Evolutionary conservation across 1,140 invertebrate genomes (phyloP).

Genomic region (Acyrthosiphon pisum): DNA sequence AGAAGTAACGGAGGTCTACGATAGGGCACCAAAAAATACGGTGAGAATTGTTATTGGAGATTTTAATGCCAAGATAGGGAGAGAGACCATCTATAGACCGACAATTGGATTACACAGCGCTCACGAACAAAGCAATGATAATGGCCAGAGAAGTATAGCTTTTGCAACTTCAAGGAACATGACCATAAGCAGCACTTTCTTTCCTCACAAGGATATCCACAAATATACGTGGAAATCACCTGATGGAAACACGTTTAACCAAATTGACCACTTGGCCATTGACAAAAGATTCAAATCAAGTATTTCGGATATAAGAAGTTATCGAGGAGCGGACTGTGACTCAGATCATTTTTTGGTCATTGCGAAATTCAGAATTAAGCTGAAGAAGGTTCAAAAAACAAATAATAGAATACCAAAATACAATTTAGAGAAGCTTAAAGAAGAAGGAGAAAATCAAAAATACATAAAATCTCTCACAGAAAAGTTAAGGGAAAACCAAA

Average conservation of each 20-base stretch:
- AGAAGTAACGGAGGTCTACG: neutral
- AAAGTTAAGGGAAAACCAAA: no score
- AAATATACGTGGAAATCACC: slow-evolving; percentile 24
- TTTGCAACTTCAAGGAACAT: slow-evolving; percentile 23
- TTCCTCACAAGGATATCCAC: neutral
- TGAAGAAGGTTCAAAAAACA: no score
- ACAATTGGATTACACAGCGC: slow-evolving; percentile 6
- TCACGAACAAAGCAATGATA: neutral
- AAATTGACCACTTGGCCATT: slow-evolving; percentile 19
- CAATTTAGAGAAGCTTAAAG: no score
- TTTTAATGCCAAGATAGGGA: neutral
- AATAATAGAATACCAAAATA: no score
- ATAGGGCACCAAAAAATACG: neutral
- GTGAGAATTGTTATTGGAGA: neutral
- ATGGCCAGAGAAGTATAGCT: neutral
- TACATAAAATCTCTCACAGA: no score
- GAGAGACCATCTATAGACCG: neutral
- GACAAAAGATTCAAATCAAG: slow-evolving; percentile 33
- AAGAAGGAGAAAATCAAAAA: neutral
- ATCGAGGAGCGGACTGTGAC: neutral
- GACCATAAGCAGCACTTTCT: neutral
- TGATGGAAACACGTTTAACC: neutral
- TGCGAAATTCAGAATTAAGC: no score
- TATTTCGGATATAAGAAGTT: slow-evolving; percentile 28
- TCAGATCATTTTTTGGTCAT: slow-evolving; percentile 30